Conservation (phyloP, 1,140 invertebrate genomes). For the Ceratina calcarata region DNA sequence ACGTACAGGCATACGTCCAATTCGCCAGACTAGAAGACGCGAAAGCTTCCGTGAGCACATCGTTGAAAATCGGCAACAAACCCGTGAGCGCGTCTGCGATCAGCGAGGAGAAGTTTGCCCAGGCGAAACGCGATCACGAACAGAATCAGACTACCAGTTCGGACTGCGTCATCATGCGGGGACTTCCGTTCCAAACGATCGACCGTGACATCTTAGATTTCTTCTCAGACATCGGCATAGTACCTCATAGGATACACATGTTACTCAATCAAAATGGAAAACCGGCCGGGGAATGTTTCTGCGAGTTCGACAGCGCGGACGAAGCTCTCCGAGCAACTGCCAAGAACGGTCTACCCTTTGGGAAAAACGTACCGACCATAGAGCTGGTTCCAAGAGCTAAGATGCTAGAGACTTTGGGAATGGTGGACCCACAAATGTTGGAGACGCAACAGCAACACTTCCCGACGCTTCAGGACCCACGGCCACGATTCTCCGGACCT, state of each 20-base stretch:
- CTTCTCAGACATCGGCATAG: conserved; percentile 87
- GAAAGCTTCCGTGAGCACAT: conserved; percentile 81
- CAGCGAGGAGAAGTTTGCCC: conserved; percentile 80
- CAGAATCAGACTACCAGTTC: conserved; percentile 68
- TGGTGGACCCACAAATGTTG: conserved; percentile 66
- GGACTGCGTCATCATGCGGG: conserved; percentile 87
- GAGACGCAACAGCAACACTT: conserved; percentile 64
- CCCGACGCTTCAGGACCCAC: conserved; percentile 63
- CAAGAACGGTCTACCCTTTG: conserved; percentile 86
- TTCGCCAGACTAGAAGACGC: conserved; percentile 87
- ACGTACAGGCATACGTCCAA: conserved; percentile 86
- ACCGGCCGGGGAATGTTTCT: conserved; percentile 91
- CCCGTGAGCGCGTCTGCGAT: conserved; percentile 80
- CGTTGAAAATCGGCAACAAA: conserved; percentile 82
- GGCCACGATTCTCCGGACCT: conserved; percentile 71
- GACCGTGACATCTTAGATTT: conserved; percentile 91
- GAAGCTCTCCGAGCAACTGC: conserved; percentile 86
- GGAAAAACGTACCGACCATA: conserved; percentile 84
- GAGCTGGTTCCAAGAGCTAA: conserved; percentile 84
- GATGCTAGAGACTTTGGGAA: conserved; percentile 79
- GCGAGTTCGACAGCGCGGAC: conserved; percentile 87
- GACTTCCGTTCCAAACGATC: conserved; percentile 87
- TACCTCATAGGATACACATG: conserved; percentile 89
- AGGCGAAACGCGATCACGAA: conserved; percentile 79
- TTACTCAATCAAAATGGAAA: conserved; percentile 85